These are phyloP conservation scores for Tinamus major DNA, from an alignment of 2,797 vertebrate genomes.

Conservation along the genomic window DNA sequence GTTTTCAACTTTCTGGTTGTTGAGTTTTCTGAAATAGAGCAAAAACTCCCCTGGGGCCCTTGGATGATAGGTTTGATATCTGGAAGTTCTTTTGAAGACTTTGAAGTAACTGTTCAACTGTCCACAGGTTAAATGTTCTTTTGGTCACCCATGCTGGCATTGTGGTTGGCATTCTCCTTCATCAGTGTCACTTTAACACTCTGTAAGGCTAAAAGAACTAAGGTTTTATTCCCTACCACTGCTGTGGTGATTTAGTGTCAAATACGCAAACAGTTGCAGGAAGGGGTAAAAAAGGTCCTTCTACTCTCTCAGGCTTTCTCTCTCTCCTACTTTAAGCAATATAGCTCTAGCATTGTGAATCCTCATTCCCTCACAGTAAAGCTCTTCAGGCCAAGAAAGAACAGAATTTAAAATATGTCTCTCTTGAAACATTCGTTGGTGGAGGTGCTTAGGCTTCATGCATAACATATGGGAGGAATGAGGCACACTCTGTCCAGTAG, in stretches of 20 bases:
- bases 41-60: neutral
- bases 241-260: neutral
- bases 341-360: neutral
- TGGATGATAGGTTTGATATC: neutral
- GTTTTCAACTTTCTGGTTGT: neutral
- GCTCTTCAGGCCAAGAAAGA: neutral
- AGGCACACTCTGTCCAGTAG: neutral
- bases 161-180: neutral
- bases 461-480: neutral
- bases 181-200: neutral
- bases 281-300: neutral
- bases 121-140: neutral
- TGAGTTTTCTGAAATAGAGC: neutral
- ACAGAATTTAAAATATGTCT: neutral
- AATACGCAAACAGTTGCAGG: accelerated
- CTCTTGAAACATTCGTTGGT: neutral
- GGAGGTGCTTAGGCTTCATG: neutral
- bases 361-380: neutral
- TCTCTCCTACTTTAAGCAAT: neutral
- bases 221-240: neutral
- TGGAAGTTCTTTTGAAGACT: neutral
- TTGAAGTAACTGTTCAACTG: neutral
- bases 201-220: neutral
- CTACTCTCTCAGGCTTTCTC: neutral
- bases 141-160: neutral